Percentiles rank a stretch among this genome's conserved stretches.
Evolutionary conservation across 2,888 invertebrate species (phyloP).

Genomic region (Plagodis dolabraria): DNA sequence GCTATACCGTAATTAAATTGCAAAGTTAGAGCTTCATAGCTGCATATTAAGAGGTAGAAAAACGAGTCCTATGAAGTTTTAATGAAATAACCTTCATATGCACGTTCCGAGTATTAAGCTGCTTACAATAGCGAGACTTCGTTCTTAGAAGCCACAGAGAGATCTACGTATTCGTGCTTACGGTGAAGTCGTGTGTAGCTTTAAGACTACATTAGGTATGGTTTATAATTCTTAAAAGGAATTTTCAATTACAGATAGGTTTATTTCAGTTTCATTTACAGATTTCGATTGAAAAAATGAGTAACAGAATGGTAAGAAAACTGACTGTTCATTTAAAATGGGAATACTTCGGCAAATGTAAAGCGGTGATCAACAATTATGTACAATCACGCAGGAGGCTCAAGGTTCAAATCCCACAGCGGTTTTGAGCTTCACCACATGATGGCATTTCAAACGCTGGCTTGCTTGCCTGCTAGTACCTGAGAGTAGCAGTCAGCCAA

Average conservation of each 20-base stretch:
- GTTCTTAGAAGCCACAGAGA: conserved; percentile 13
- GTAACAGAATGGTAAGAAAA: too few relatives aligned
- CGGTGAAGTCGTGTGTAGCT: conserved; percentile 1
- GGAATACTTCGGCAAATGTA: too few relatives aligned
- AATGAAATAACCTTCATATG: conserved; percentile 50
- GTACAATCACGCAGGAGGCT: too few relatives aligned
- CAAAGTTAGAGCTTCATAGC: conserved; percentile 62
- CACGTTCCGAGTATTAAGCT: conserved; percentile 30
- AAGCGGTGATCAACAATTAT: too few relatives aligned
- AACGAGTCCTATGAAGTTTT: conserved; percentile 56
- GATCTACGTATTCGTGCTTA: neutral
- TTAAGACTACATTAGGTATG: neutral
- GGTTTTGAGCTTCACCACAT: too few relatives aligned
- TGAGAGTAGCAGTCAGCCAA: too few relatives aligned
- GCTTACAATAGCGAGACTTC: conserved; percentile 11
- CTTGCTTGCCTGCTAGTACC: too few relatives aligned
- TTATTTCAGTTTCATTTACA: too few relatives aligned
- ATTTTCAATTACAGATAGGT: neutral
- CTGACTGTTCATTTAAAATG: too few relatives aligned
- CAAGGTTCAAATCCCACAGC: too few relatives aligned
- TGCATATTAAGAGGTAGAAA: conserved; percentile 60
- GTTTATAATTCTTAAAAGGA: conserved; percentile 6
- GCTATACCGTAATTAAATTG: conserved; percentile 66
- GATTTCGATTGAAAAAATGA: too few relatives aligned
- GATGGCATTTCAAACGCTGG: too few relatives aligned